Evolutionary conservation across 2,113 vertebrate species (phyloP), one percentile per base, ranked within the genome.

Genomic region (Pseudorectes ferrugineus): DNA sequence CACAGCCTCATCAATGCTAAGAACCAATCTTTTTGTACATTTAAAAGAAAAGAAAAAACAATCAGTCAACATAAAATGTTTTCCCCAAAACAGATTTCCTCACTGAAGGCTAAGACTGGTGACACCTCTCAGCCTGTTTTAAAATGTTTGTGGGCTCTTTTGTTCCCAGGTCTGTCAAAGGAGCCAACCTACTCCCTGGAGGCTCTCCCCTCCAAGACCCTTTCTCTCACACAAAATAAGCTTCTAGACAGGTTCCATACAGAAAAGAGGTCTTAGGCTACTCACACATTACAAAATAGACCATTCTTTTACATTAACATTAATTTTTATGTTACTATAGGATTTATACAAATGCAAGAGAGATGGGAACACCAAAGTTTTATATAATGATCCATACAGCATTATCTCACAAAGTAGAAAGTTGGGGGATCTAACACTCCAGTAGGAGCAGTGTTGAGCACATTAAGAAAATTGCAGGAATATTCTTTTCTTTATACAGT

Each of bases 341-440:
- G 7, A 76, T 59, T 59, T 46, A 23, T 33, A 51, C 14, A 73
- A 92, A 73, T 22, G 28, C 24, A 80, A 65, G 25, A 78, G 42
- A 35, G 36, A 65, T 14, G 5, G 14, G 31, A 92, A 73, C 23
- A 42, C 15, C 21, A 19, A 33, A 59, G 31, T 68, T 46, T 61
- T 42, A 22, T 15, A 38, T 18, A 65, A 18, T 4, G 18, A 55
- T 76, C 45, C 58, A 73, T 35, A 55, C 31, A 22, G 12, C 23
- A 59, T 35, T 17, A 59, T 10, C 26, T 68, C 20, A 63, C 18
- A 55, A 59, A 76, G 18, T 24, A 35, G 18, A 55, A 84, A 80
- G 76, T 1, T 0, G 0, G 1, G 2, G 15, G 1, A 16, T 4
- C 25, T 42, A 79, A 46, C 7, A 54, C 28, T 72, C 80, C 35